A percentile compares a stretch with the other conserved stretches of the same genome.
Conservation (phyloP, 2,113 vertebrate genomes). For the Chamaetylas fuelleborni region DNA sequence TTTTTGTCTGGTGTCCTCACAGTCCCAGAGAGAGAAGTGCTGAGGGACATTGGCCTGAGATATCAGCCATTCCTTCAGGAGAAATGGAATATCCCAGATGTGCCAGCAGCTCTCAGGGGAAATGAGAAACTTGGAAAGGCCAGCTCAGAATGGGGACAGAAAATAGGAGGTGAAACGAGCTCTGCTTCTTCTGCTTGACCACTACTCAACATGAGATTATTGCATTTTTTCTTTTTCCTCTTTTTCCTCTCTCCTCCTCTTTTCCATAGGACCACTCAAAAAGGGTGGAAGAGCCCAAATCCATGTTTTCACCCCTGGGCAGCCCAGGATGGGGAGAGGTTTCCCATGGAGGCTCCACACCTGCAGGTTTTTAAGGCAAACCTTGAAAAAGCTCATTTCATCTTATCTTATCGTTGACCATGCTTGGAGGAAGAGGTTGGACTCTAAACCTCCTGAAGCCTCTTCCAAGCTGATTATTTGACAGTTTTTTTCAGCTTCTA, state of each 20-base stretch:
- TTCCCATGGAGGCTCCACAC: background rate
- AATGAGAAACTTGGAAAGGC: background rate
- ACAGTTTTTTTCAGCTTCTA: background rate
- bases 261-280: background rate
- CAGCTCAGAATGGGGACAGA: background rate
- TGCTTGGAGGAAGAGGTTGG: background rate
- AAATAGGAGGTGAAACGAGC: background rate
- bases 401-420: background rate
- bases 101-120: background rate
- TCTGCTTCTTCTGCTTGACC: background rate
- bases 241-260: background rate
- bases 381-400: background rate
- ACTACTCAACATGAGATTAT: background rate
- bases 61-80: background rate
- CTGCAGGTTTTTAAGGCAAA: background rate
- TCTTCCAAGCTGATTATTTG: background rate
- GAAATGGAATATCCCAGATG: background rate
- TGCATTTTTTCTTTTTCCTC: background rate
- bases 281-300: background rate
- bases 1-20: background rate
- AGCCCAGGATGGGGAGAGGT: background rate
- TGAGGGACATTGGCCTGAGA: background rate
- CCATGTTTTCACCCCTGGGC: background rate
- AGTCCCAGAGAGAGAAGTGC: background rate
- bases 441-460: background rate